Evolutionary conservation across 2,113 vertebrate genomes (phyloP), one percentile per base, ranked within the genome.

Genomic region (Lophochroa leadbeateri): DNA sequence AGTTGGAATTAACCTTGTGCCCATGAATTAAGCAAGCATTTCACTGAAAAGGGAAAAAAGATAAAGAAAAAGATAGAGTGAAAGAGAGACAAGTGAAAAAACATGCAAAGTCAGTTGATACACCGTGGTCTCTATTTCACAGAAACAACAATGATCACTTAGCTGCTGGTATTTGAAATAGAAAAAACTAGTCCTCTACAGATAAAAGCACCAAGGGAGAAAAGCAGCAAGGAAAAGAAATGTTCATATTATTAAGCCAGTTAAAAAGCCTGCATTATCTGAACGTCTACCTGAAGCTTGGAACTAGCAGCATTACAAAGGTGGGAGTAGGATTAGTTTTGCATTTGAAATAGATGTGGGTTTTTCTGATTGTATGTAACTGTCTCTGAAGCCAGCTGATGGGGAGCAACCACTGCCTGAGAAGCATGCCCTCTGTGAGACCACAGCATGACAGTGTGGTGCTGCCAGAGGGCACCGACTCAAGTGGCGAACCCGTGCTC

Each of bases 301-400:
- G 76, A 92, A 41, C 24, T 24, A 70, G 10, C 37, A 85, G 19
- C 31, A 33, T 83, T 37, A 69, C 18, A 61, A 23, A 86, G 93
- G 28, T 39, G 25, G 25, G 17, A 47, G 55, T 82, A 71, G 74
- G 88, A 79, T 31, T 37, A 20, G 37, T 78, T 67, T 92, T 53
- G 64, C 72, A 44, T 93, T 95, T 94, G 19, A 88, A 84, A 83
- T 11, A 92, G 60, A 28, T 16, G 24, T 11, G 47, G 57, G 18
- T 83, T 57, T 57, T 77, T 90, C 44, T n/a, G 63, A 65, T 35
- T 60, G 39, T 4, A 39, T 47, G 50, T 44, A 53, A 68, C 35
- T 80, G 4, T 35, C 95, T 88, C 94, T 84, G 37, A 47, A 94
- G 91, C 41, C 63, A 57, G 39, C 68, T 96, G 47, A 82, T 5